phyloP scores from a whole-genome alignment of 2,797 vertebrate species.

The Borostomias antarcticus region DNA sequence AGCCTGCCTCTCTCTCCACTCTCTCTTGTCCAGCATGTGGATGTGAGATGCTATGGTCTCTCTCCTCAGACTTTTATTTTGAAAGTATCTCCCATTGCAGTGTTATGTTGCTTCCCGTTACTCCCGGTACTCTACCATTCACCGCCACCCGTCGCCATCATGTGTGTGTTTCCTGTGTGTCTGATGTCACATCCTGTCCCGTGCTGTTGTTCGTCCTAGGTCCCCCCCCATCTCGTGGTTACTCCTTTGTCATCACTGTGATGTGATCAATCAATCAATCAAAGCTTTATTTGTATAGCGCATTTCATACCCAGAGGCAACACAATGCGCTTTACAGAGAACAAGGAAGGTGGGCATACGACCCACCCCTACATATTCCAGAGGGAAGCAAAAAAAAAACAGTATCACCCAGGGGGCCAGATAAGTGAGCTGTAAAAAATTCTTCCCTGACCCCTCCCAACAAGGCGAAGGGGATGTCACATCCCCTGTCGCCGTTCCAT shows the following conservation, averaged over 20 bases:
- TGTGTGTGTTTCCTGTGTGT: not conserved
- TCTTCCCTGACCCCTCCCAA: too few relatives aligned
- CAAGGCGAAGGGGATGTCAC: too few relatives aligned
- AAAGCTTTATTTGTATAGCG: too few relatives aligned
- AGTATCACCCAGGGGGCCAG: too few relatives aligned
- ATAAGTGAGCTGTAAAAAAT: too few relatives aligned
- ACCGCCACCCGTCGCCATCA: not conserved
- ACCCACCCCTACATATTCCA: too few relatives aligned
- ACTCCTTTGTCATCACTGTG: not conserved
- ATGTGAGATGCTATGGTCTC: constrained; percentile 35
- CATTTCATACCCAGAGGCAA: too few relatives aligned
- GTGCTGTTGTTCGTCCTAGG: not conserved
- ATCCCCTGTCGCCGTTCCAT: not conserved
- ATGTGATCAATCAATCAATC: not conserved
- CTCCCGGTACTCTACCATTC: not conserved
- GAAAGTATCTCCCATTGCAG: constrained; percentile 13
- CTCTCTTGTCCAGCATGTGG: constrained; percentile 50
- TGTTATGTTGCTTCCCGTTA: constrained; percentile 16
- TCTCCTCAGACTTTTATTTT: constrained; percentile 16
- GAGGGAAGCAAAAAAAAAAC: too few relatives aligned
- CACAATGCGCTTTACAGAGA: too few relatives aligned
- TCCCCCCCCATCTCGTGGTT: not conserved
- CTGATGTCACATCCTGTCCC: not conserved
- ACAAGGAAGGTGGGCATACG: too few relatives aligned
- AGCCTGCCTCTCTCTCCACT: constrained; percentile 56